These are phyloP conservation scores for Chloroceryle aenea DNA, from an alignment of 2,113 vertebrate genomes.

Conservation along the genomic window DNA sequence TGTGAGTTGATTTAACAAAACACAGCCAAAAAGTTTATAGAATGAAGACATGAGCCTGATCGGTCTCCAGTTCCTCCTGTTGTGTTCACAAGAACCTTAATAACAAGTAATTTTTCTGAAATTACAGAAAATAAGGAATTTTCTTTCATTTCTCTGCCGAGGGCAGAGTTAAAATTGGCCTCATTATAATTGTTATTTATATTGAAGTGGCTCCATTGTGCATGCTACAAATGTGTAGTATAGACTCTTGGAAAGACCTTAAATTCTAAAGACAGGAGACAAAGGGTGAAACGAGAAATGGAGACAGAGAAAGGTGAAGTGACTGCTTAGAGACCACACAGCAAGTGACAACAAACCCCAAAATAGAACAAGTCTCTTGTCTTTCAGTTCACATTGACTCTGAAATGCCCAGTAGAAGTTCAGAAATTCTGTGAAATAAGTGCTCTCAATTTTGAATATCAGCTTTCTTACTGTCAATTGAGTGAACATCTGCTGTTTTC, in stretches of 20 bases:
- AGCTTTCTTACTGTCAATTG: background rate
- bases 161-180: constrained; percentile 12
- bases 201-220: constrained; percentile 15
- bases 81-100: constrained; percentile 42
- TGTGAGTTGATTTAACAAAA: constrained; percentile 38
- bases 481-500: constrained; percentile 55
- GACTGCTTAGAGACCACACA: background rate
- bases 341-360: background rate
- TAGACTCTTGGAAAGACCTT: background rate
- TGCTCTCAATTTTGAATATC: constrained; percentile 1
- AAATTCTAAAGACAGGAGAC: background rate
- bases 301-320: constrained; percentile 5
- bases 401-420: background rate
- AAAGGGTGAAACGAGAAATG: background rate
- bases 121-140: constrained; percentile 54
- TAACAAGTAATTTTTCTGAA: constrained; percentile 51
- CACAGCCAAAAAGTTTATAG: constrained; percentile 40
- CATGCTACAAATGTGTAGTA: background rate
- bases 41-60: constrained; percentile 50
- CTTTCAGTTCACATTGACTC: background rate
- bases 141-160: constrained; percentile 35
- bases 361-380: background rate
- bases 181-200: constrained; percentile 53
- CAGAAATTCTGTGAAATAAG: background rate
- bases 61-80: constrained; percentile 13